Base-by-base conservation (phyloP, 2,888 invertebrate genomes). In the Ceriagrion tenellum region DNA sequence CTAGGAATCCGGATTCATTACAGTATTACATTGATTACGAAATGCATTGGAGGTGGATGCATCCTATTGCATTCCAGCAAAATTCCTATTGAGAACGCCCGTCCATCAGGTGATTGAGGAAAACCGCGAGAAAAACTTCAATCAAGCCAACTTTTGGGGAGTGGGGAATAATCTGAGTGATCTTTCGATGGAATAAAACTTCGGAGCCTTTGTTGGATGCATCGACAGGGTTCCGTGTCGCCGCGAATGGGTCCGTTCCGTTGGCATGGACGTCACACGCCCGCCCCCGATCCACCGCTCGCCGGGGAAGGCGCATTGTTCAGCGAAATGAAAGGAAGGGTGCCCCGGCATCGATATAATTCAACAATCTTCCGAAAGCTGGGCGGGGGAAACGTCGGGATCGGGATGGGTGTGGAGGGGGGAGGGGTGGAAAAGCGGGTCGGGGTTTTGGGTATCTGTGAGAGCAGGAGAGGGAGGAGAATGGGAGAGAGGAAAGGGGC, bases 331-430 rank as follows among this genome's bases (percentile, higher is more conserved):
- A 69, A 69, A 74, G 55, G 47, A 81, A 59, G 81, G 81, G 81
- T 30, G 81, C 69, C 69, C 47, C 4, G 26, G 13, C 63, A 47
- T 93, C 69, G 74, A 93, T 93, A n/a, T 40, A 63, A 93, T 93
- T 91, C 63, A 91, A 91, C 63, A 91, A 91, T 91, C 69, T 69
- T 47, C 55, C 69, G 47, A n/a, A 63, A 74, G 35, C 81, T 69
- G 81, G 30, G 30, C 26, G 69, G n/a, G 30, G 30, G 81, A 35
- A 35, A 69, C 59, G 59, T 59, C n/a, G 81, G 81, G 81, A 81
- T 35, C 81, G n/a, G n/a, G n/a, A 35, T 35, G 81, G 35, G 0
- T 10, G 69, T 20, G 35, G 4, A 16, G 81, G 81, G 35, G 4
- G 6, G 69, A n/a, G 0, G 12, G 4, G 69, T 0, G 26, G 69